Evolutionary conservation across 2,888 invertebrate genomes (phyloP), one percentile per base, ranked within the genome.

Genomic region (Synergus umbraculus): DNA sequence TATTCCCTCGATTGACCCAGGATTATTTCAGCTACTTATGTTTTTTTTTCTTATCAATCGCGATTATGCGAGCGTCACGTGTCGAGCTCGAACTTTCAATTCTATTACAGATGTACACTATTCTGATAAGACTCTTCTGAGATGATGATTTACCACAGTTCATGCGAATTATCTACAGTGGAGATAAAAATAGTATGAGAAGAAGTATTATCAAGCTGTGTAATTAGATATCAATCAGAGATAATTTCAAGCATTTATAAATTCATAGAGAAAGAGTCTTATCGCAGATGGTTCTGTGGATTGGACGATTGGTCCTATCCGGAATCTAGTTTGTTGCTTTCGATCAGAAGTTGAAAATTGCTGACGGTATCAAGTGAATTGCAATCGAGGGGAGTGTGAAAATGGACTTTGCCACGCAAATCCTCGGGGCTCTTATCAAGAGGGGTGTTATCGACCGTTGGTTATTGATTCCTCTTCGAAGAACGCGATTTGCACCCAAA

Each of bases 381-480:
- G 29, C 63, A 63, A 63, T 29, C 29, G 29, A 63, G 63, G 63
- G 63, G 29, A 63, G 63, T 7, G 63, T 63, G 63, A 63, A 63
- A 63, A 63, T 63, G 63, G 60, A 63, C 63, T 63, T 63, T 63
- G 63, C 29, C 63, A 29, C 13, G 63, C 29, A 63, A 63, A 22
- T 63, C 18, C 29, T 63, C 63, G 13, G 63, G 63, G 13, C 63
- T 63, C 29, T 22, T 63, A 63, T 63, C 63, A 63, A 29, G 13
- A 29, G 63, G 29, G 63, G 63, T 63, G 63, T 63, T 63, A 29
- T 63, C 29, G 63, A 63, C 22, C 63, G 13, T 63, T 63, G 7
- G 18, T 63, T 63, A 63, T 63, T 63, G 63, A 63, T 63, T 63
- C 29, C 63, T 63, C 13, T 13, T 13, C 29, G 29, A 63, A 29